Evolutionary conservation across 1,140 invertebrate genomes (phyloP), one percentile per base, ranked within the genome.

Genomic region (Pomacea maculata): DNA sequence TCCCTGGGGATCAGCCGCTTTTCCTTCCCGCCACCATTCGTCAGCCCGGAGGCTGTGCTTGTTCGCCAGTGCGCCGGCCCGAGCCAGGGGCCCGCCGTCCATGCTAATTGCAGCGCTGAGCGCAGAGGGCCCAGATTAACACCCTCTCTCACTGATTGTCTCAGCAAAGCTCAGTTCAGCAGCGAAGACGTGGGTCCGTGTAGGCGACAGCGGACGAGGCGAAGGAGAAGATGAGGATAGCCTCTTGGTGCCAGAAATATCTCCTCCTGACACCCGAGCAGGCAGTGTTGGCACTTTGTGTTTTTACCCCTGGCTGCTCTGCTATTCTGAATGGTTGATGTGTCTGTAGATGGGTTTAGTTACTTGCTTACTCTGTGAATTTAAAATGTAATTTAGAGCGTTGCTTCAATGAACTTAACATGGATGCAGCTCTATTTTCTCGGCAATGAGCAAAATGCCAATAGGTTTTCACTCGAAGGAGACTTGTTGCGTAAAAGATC

Each of bases 11-110:
- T 65, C 78, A 19, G 61, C 34, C 54, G 54, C 63, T 45, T 54
- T 80, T 74, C 79, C 72, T 55, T 25, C 45, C 54, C 29, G 67
- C 75, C 64, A 76, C 75, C 80, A 81, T 81, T 81, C 74, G 75
- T 81, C 80, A 81, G 57, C 75, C 75, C 75, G 75, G 10, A 29
- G 75, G 64, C 57, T 25, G 45, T n/a, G 75, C 75, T 77, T 77
- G 75, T 77, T 67, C 52, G 57, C 67, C 57, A 45, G 25, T 77
- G 64, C 75, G 75, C 52, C 63, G 17, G 21, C 11, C 21, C 63
- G 63, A 77, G 25, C 75, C 57, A 7, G 25, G 75, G 34, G 54
- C n/a, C 63, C 63, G 10, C 63, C 25, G 25, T 65, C 75, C 75
- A 77, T 77, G 75, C 75, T 77, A 77, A 77, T 77, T 77, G 75